Evolutionary conservation across 2,113 vertebrate genomes (phyloP), one percentile per base, ranked within the genome.

Genomic region (Alethe diademata): DNA sequence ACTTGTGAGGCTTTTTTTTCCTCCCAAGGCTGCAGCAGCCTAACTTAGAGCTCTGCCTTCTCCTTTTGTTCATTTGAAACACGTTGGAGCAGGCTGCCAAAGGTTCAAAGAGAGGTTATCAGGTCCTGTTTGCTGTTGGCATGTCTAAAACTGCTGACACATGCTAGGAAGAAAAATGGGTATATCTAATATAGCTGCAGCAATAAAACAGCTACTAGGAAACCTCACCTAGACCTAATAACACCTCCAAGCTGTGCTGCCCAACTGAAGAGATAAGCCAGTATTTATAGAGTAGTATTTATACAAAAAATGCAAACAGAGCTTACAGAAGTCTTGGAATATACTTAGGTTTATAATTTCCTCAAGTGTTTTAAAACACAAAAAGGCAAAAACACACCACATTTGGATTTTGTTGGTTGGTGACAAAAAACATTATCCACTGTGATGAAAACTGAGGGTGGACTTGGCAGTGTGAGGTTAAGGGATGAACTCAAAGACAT

Each of bases 61-160:
- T 73, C 20, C 42, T 81, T 91, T 45, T 43, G 8, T 43, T 84
- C 25, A n/a, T 16, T 35, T 58, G 61, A 67, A 85, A 84, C 20
- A 66, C 0, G 0, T 1, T 78, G 60, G 70, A 93, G 69, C 17
- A 88, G 29, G 24, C 14, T 85, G 73, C 19, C 54, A 29, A 65
- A 87, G 48, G 70, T 95, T 91, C 86, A 92, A 75, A 70, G 61
- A 72, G 42, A 95, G 53, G 61, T 72, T 89, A 94, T 57, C 70
- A 72, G 58, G 48, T 57, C 65, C 31, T 57, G 14, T 48, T 88
- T 75, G 61, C 76, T 57, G 6, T 25, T 72, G 80, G 53, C n/a
- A 60, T 15, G 28, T 35, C 45, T 89, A 35, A 69, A 95, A 87
- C 57, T 89, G 53, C 61, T 84, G 89, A 91, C 54, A 84, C 38